Percentiles rank a stretch among this genome's conserved stretches.
Conservation (phyloP, 1,140 invertebrate genomes). For the Condylostylus longicornis region DNA sequence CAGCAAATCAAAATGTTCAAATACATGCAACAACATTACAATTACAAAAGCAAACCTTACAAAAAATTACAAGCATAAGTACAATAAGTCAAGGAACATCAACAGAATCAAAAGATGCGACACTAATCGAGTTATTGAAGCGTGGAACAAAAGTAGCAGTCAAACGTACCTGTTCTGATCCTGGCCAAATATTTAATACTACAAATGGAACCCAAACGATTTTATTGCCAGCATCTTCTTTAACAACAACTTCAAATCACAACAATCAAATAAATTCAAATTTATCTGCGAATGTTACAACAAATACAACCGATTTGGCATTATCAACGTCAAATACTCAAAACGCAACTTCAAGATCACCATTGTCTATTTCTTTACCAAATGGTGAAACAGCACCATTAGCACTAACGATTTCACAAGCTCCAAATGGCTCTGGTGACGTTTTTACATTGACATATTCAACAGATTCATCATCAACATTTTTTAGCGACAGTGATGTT, state of each 20-base stretch:
- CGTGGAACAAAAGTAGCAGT: conserved; percentile 53
- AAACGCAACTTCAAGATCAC: conserved; percentile 8
- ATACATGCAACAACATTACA: conserved; percentile 14
- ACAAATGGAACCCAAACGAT: conserved; percentile 22
- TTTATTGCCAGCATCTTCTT: conserved; percentile 17
- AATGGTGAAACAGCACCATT: conserved; percentile 19
- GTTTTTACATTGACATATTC: conserved; percentile 30
- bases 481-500: conserved; percentile 41
- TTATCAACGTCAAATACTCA: conserved; percentile 3
- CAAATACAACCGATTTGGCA: conserved; percentile 4
- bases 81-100: conserved; percentile 10
- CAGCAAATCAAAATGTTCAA: conserved; percentile 12
- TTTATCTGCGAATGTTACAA: background rate
- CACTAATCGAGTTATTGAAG: conserved; percentile 43
- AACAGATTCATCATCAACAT: conserved; percentile 14
- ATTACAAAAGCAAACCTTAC: conserved; percentile 11
- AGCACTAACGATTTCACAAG: conserved; percentile 22
- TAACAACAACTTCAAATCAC: background rate
- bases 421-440: conserved; percentile 14
- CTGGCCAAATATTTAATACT: conserved; percentile 26
- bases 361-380: conserved; percentile 13
- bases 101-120: conserved; percentile 36
- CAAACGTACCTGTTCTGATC: conserved; percentile 30
- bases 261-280: background rate
- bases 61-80: conserved; percentile 11